phyloP scores from a whole-genome alignment of 2,888 invertebrate species.

The Melitaea athalia region DNA sequence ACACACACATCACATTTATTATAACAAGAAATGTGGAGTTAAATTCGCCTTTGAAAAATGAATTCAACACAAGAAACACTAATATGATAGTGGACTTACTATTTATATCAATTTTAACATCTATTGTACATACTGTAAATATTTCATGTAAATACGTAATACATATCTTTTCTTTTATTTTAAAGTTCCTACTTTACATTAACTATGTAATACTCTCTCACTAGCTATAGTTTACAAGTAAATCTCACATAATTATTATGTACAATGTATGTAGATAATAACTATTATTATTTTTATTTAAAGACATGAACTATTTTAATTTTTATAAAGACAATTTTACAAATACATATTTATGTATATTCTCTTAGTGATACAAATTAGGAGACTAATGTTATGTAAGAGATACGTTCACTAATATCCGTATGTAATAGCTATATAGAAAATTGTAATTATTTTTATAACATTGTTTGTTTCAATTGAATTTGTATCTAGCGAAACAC shows the following conservation, averaged over 20 bases:
- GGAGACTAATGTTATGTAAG: not conserved
- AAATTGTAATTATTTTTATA: constrained; percentile 9
- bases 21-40: no score
- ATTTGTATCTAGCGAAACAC: not conserved
- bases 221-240: constrained; percentile 1
- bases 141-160: constrained; percentile 27
- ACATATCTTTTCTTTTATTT: constrained; percentile 32
- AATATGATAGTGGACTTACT: not conserved
- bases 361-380: not conserved
- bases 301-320: not conserved
- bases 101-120: not conserved
- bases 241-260: not conserved
- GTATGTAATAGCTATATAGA: not conserved
- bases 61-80: no score
- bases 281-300: not conserved
- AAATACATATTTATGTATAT: not conserved
- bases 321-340: not conserved
- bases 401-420: not conserved
- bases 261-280: not conserved
- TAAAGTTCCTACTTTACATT: constrained; percentile 23
- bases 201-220: not conserved
- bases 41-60: no score
- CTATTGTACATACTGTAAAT: constrained; percentile 29
- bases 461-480: constrained; percentile 1
- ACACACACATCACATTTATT: no score